phyloP scores from a whole-genome alignment of 2,888 invertebrate genomes.

The Chalcosyrphus nemorum region DNA sequence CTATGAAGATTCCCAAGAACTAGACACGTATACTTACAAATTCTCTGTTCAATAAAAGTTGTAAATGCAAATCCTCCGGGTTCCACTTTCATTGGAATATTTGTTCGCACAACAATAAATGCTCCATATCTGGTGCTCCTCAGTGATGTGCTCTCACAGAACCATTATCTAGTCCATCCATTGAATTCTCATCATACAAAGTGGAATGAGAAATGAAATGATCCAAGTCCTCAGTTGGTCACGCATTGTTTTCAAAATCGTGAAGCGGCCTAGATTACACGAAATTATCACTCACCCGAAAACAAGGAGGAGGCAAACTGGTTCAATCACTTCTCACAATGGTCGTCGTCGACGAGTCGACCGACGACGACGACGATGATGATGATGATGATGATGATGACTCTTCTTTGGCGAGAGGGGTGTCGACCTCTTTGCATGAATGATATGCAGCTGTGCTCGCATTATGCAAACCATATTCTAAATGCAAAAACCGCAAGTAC shows the following conservation, averaged over 20 bases:
- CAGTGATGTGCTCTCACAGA: neutral
- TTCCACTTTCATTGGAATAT: too few relatives aligned
- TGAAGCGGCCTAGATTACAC: constrained; percentile 65
- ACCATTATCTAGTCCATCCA: neutral
- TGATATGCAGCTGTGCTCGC: constrained; percentile 49
- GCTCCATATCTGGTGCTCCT: neutral
- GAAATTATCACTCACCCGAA: constrained; percentile 71
- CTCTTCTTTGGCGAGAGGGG: neutral
- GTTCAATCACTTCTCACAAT: constrained; percentile 70
- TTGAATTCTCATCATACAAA: constrained; percentile 10
- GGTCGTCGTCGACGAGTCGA: neutral
- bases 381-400: neutral
- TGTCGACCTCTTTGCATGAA: constrained; percentile 50
- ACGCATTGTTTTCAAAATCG: constrained; percentile 67
- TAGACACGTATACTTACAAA: too few relatives aligned
- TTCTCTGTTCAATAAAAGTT: too few relatives aligned
- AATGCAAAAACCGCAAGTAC: constrained; percentile 42
- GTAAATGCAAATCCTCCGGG: too few relatives aligned
- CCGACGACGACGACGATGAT: neutral
- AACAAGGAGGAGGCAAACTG: constrained; percentile 52
- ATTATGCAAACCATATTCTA: constrained; percentile 69
- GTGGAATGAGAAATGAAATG: constrained; percentile 17
- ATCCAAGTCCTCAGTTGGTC: constrained; percentile 57
- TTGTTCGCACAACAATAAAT: neutral
- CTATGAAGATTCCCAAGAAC: too few relatives aligned